phyloP scores from a whole-genome alignment of 2,797 vertebrate species.

The Poecile montanus region DNA sequence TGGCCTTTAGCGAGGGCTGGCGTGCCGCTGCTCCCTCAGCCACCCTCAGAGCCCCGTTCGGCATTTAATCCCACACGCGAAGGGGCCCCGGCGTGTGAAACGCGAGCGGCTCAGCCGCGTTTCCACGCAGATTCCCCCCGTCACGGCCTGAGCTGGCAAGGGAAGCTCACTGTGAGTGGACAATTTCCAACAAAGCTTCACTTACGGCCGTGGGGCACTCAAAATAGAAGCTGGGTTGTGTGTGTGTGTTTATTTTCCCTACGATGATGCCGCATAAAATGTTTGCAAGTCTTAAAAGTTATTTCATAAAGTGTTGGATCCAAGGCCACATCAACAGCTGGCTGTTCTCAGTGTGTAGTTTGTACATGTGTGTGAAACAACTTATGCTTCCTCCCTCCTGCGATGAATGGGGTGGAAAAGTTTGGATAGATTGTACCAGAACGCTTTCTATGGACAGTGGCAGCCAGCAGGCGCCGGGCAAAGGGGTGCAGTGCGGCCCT shows the following conservation, averaged over 20 bases:
- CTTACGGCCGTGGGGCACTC: accelerated
- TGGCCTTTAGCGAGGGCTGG: accelerated
- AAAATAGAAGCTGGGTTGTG: neutral
- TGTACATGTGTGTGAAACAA: neutral
- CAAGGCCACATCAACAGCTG: neutral
- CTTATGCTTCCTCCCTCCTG: accelerated
- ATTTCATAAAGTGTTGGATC: accelerated
- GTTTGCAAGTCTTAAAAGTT: neutral
- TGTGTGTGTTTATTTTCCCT: neutral
- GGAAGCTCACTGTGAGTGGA: neutral
- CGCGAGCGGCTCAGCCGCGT: accelerated
- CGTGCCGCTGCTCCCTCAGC: neutral
- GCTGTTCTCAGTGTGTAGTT: neutral
- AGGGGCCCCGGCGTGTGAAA: accelerated
- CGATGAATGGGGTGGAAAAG: accelerated
- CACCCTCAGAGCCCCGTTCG: accelerated
- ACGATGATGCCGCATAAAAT: neutral
- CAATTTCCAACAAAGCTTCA: accelerated
- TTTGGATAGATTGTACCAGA: accelerated
- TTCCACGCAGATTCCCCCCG: neutral
- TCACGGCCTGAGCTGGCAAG: accelerated
- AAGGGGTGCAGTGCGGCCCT: accelerated
- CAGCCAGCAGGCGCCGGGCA: accelerated
- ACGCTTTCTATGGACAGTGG: accelerated
- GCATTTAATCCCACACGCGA: accelerated